A percentile compares a stretch with the other conserved stretches of the same genome.
Conservation (phyloP, 2,113 vertebrate species). For the Tenebrosternarchus preto region DNA sequence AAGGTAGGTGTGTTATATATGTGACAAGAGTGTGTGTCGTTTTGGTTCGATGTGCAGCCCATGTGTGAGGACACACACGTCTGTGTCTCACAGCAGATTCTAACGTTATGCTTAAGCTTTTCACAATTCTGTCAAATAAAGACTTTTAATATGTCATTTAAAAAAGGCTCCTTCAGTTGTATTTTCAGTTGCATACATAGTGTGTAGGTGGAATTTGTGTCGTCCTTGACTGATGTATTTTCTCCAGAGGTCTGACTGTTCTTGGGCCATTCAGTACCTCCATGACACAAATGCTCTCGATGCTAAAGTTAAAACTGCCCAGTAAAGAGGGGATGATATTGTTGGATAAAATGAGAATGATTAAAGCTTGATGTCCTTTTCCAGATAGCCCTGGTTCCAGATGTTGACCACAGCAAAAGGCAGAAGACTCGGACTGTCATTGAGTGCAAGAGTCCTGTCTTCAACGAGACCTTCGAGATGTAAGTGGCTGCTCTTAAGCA, state of each 20-base stretch:
- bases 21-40: background rate
- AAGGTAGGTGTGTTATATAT: conserved; percentile 71
- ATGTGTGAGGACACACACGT: background rate
- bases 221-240: background rate
- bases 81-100: too few relatives aligned
- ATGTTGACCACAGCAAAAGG: conserved; percentile 49
- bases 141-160: too few relatives aligned
- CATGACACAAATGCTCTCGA: conserved; percentile 32
- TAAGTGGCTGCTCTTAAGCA: conserved; percentile 55
- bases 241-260: conserved; percentile 15
- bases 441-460: conserved; percentile 61
- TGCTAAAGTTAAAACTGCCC: conserved; percentile 17
- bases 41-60: background rate
- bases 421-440: conserved; percentile 58
- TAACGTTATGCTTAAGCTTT: too few relatives aligned
- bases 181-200: background rate
- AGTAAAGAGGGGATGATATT: background rate
- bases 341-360: background rate
- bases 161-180: background rate
- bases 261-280: conserved; percentile 39
- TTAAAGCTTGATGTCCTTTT: conserved; percentile 32
- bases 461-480: conserved; percentile 58
- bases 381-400: conserved; percentile 64
- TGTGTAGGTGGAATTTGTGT: background rate
- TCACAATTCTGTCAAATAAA: too few relatives aligned